Evolutionary conservation across 2,797 vertebrate genomes (phyloP).

Genomic region (Meda fulgida): DNA sequence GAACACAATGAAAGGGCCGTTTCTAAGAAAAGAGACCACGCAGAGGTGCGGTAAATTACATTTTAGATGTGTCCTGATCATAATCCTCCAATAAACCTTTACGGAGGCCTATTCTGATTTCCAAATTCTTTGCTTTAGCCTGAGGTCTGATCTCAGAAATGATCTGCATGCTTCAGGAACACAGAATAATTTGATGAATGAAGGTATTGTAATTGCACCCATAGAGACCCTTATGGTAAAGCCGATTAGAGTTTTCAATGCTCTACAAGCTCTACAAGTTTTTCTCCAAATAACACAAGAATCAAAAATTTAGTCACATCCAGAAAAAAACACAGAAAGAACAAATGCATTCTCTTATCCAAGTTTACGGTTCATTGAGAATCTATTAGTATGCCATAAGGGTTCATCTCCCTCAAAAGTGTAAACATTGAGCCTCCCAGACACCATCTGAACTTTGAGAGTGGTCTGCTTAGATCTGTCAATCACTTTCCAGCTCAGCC

Average conservation of each 20-base stretch:
- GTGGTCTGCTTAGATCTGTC: not conserved
- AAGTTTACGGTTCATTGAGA: not conserved
- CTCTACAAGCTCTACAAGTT: not conserved
- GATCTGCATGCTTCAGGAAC: slow-evolving; percentile 29
- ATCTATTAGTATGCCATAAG: not conserved
- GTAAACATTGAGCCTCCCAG: too few relatives aligned
- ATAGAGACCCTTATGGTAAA: slow-evolving; percentile 28
- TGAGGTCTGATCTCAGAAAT: slow-evolving; percentile 22
- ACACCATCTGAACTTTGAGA: not conserved
- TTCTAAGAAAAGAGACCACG: slow-evolving; percentile 1
- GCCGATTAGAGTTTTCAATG: slow-evolving; percentile 30
- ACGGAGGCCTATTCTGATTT: slow-evolving; percentile 18
- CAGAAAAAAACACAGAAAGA: not conserved
- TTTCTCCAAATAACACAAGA: not conserved
- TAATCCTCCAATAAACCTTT: slow-evolving; percentile 16
- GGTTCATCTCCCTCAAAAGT: too few relatives aligned
- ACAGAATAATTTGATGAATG: slow-evolving; percentile 29
- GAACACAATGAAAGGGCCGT: slow-evolving; percentile 25
- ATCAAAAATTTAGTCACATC: not conserved
- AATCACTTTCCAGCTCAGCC: not conserved
- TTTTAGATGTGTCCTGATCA: slow-evolving; percentile 23
- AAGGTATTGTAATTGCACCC: slow-evolving; percentile 31
- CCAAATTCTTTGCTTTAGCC: slow-evolving; percentile 26
- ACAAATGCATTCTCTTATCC: not conserved
- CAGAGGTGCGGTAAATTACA: slow-evolving; percentile 17